Evolutionary conservation across 1,140 invertebrate genomes (phyloP).

Genomic region (Stenopsyche tienmushanensis): DNA sequence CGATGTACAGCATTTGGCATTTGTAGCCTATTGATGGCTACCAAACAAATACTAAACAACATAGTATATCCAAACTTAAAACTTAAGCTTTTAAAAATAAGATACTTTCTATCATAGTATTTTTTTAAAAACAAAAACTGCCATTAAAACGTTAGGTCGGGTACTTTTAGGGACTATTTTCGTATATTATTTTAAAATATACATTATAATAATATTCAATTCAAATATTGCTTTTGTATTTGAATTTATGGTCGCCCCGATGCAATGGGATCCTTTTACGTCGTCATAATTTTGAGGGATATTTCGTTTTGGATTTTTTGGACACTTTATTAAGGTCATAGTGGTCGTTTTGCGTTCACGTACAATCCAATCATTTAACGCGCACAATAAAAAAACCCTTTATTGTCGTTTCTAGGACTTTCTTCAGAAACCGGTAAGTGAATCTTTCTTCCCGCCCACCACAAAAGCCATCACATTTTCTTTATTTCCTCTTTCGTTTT

Average conservation of each 20-base stretch:
- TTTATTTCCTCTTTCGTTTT: not conserved
- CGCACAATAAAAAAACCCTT: not conserved
- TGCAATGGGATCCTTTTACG: not conserved
- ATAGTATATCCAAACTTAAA: too few species aligned
- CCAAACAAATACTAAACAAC: too few species aligned
- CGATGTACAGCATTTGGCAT: not conserved
- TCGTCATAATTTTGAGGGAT: not conserved
- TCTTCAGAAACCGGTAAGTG: not conserved
- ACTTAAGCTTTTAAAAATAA: too few species aligned
- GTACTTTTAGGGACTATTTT: too few species aligned
- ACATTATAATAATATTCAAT: too few species aligned
- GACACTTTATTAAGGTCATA: not conserved
- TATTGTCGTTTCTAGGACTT: not conserved
- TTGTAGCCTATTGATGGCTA: not conserved
- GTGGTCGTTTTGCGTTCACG: not conserved
- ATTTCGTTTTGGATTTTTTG: not conserved
- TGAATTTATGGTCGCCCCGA: too few species aligned
- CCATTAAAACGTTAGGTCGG: too few species aligned
- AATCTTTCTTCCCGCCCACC: not conserved
- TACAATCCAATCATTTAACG: slow-evolving; percentile 4
- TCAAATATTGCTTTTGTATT: too few species aligned
- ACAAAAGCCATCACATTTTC: not conserved
- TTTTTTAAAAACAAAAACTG: too few species aligned
- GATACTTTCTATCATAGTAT: too few species aligned
- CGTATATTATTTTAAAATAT: too few species aligned